Conservation (phyloP, 2,888 invertebrate genomes). For the Netelia melanura region DNA sequence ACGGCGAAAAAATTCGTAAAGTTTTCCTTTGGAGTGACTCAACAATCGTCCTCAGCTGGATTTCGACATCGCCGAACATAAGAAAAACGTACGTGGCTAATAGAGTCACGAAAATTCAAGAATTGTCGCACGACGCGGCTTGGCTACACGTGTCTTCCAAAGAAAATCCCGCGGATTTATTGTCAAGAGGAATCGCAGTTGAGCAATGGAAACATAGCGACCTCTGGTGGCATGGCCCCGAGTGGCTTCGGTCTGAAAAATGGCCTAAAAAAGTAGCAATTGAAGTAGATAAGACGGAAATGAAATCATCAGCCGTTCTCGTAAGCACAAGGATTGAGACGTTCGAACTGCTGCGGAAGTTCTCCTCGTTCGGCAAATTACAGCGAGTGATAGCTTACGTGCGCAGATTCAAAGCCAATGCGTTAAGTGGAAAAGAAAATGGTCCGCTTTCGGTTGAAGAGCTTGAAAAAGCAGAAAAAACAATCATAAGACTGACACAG, state of each 20-base stretch:
- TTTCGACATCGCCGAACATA: slow-evolving; percentile 51
- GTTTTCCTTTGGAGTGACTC: slow-evolving; percentile 66
- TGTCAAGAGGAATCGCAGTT: slow-evolving; percentile 45
- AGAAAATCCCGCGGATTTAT: slow-evolving; percentile 60
- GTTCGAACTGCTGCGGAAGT: slow-evolving; percentile 22
- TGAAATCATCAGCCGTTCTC: slow-evolving; percentile 19
- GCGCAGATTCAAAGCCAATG: slow-evolving; percentile 24
- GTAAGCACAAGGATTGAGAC: neutral
- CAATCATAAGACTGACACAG: slow-evolving; percentile 55
- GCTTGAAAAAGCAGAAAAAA: slow-evolving; percentile 46
- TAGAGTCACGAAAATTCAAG: slow-evolving; percentile 64
- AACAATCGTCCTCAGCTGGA: slow-evolving; percentile 68
- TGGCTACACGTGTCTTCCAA: slow-evolving; percentile 53
- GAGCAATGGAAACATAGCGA: slow-evolving; percentile 13
- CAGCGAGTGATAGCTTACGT: slow-evolving; percentile 46
- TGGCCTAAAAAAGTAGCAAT: slow-evolving; percentile 16
- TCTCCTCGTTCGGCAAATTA: slow-evolving; percentile 50
- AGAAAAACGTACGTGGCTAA: slow-evolving; percentile 66
- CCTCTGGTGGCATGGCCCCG: slow-evolving; percentile 44
- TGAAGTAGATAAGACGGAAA: slow-evolving; percentile 13
- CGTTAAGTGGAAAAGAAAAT: neutral
- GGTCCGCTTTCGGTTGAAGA: slow-evolving; percentile 45
- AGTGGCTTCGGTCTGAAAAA: slow-evolving; percentile 47
- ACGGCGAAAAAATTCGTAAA: slow-evolving; percentile 39
- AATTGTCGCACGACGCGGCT: neutral